Evolutionary conservation across 2,113 vertebrate species (phyloP), one percentile per base, ranked within the genome.

Genomic region (Eidolon helvum): DNA sequence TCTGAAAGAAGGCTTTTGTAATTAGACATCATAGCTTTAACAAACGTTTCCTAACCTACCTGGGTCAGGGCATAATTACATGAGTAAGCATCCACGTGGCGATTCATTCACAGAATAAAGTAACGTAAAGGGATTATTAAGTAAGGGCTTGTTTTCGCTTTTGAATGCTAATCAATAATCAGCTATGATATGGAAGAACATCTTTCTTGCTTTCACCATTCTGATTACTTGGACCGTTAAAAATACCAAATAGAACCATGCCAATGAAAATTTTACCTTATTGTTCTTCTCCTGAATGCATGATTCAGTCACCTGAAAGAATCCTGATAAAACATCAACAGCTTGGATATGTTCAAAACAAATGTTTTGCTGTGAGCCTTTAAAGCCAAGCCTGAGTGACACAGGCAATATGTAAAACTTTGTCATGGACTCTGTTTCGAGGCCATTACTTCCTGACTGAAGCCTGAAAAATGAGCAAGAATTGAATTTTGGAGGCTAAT

Each of bases 21-120:
- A 96, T 97, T 71, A 93, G 72, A 93, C 78, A 94, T 94, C 91
- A 75, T 50, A 87, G 86, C 38, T 53, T 95, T 93, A 68, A 91
- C 68, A 95, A 95, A 96, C 72, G 95, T 93, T 97, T 94, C 75
- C 93, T 94, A 96, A 96, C 45, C 53, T 80, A 68, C 91, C 45
- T 84, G 72, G 38, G 30, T 71, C 40, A 79, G 26, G 19, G 24
- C 19, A 57, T 93, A 87, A 96, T 96, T 80, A 85, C 91, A 89
- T 89, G 82, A 74, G 1, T 92, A 82, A 93, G 35, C 83, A 87
- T 82, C 87, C 80, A 7, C 45, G 59, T 94, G 72, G 7, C 75
- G 50, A 85, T 87, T 92, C 80, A 89, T 24, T 21, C 35, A 69
- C 55, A 80, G 75, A 96, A 96, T 87, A 69, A 87, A 59, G 69